Conservation (phyloP, 2,888 invertebrate genomes). For the Salpingus planirostris region DNA sequence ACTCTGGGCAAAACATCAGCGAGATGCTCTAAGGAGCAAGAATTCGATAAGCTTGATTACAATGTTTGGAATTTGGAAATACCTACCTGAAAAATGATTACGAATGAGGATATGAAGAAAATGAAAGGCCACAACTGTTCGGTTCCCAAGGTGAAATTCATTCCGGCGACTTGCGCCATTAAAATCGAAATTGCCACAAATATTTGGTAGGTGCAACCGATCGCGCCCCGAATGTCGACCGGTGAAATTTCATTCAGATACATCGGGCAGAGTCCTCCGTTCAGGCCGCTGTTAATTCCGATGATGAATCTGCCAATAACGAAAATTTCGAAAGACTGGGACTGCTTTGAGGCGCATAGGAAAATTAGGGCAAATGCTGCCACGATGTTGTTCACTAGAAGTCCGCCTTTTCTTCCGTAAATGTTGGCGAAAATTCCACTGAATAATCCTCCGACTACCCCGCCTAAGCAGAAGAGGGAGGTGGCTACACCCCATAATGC, state of each 20-base stretch:
- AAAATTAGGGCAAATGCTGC: background rate
- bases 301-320: slow-evolving; percentile 2
- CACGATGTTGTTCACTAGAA: slow-evolving; percentile 2
- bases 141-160: background rate
- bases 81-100: no score
- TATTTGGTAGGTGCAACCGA: slow-evolving; percentile 2
- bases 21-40: background rate
- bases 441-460: slow-evolving; percentile 2
- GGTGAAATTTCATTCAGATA: slow-evolving; percentile 7
- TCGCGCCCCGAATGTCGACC: slow-evolving; percentile 1
- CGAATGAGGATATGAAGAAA: no score
- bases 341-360: background rate
- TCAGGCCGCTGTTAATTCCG: slow-evolving; percentile 2
- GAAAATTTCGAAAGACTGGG: slow-evolving; percentile 2
- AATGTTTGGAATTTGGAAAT: no score
- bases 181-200: background rate
- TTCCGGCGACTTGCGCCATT: background rate
- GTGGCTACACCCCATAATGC: no score
- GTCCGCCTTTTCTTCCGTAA: slow-evolving; percentile 1
- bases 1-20: background rate
- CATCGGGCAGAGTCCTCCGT: slow-evolving; percentile 3
- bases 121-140: background rate
- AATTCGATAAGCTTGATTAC: background rate
- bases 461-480: slow-evolving; percentile 2
- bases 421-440: background rate